Evolutionary conservation across 2,888 invertebrate genomes (phyloP).

Genomic region (Xylophagus ater): DNA sequence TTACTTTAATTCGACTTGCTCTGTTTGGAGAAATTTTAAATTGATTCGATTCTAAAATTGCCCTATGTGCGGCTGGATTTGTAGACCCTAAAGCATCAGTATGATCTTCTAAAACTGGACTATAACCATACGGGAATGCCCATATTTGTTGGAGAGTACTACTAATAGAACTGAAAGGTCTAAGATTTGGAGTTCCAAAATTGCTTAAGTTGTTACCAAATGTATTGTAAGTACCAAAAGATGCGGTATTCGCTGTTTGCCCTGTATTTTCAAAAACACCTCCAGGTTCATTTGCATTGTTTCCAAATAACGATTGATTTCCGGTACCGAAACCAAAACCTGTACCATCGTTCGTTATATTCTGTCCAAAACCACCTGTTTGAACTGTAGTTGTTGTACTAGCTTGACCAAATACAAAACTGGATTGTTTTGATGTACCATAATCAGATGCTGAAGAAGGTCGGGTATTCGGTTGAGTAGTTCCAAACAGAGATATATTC

Average conservation of each 20-base stretch:
- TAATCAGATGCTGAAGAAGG: conserved; percentile 47
- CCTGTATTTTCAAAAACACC: conserved; percentile 44
- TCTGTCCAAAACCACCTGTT: conserved; percentile 51
- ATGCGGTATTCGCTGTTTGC: conserved; percentile 27
- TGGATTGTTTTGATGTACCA: conserved; percentile 43
- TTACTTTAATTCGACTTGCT: conserved; percentile 44
- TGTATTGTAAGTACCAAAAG: conserved; percentile 25
- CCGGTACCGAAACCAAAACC: conserved; percentile 18
- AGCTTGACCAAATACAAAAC: conserved; percentile 39
- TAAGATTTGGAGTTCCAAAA: too few relatives aligned
- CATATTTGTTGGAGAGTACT: conserved; percentile 63
- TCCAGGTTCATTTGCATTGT: conserved; percentile 29
- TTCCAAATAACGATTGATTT: conserved; percentile 38
- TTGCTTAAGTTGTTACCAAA: conserved; percentile 19
- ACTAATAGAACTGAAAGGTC: too few relatives aligned
- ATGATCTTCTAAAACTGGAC: conserved; percentile 56
- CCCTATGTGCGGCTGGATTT: conserved; percentile 59
- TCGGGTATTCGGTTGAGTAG: conserved; percentile 38
- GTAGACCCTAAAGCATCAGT: conserved; percentile 57
- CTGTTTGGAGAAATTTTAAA: conserved; percentile 49
- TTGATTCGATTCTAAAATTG: conserved; percentile 45
- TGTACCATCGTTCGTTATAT: conserved; percentile 38
- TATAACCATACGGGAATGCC: conserved; percentile 77
- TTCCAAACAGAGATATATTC: conserved; percentile 49
- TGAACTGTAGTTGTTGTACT: conserved; percentile 39